phyloP scores from a whole-genome alignment of 2,797 vertebrate species.

The Tragopan temminckii region DNA sequence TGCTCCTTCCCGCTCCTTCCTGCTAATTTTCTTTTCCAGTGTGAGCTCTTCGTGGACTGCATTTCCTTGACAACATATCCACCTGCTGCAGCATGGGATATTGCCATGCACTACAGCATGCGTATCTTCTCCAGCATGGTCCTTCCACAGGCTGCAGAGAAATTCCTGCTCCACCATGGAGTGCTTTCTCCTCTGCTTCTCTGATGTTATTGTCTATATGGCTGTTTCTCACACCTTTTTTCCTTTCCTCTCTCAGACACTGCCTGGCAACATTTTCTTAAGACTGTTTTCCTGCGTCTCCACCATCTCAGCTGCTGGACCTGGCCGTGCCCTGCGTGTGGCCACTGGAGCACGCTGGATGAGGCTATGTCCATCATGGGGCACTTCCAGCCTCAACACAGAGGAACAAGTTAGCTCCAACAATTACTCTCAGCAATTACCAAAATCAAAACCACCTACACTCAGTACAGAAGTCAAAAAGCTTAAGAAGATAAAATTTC shows the following conservation, averaged over 20 bases:
- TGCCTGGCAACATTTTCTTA: neutral
- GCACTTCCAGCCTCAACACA: neutral
- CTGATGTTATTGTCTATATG: neutral
- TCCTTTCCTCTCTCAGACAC: neutral
- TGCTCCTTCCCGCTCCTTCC: neutral
- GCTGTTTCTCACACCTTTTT: neutral
- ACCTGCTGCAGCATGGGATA: neutral
- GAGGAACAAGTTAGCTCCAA: rapidly evolving
- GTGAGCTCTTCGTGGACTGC: too few relatives aligned
- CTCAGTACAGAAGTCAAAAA: neutral
- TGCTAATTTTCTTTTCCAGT: neutral
- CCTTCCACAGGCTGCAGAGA: neutral
- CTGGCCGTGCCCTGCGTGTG: rapidly evolving
- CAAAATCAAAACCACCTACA: neutral
- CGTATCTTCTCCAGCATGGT: rapidly evolving
- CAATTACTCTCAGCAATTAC: neutral
- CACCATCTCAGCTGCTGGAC: neutral
- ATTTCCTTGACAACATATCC: neutral
- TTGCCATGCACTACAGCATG: neutral
- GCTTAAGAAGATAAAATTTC: neutral
- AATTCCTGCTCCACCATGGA: neutral
- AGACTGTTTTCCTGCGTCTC: neutral
- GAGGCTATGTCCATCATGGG: rapidly evolving
- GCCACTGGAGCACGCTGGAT: rapidly evolving
- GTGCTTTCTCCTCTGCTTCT: neutral